Conservation (phyloP, 1,140 invertebrate genomes). For the Procambarus clarkii region DNA sequence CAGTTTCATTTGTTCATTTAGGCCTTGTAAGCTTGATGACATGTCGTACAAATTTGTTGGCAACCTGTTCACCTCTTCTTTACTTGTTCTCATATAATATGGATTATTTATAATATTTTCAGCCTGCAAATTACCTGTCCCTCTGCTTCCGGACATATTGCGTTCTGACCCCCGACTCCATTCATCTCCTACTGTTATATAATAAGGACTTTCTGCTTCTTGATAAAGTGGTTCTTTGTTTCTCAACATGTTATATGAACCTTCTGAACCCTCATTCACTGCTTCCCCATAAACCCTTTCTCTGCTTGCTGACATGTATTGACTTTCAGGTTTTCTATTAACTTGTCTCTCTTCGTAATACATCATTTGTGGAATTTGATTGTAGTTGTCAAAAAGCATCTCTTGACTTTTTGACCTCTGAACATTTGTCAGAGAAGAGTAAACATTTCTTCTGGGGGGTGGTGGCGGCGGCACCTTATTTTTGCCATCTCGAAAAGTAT, state of each 20-base stretch:
- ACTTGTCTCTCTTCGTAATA: neutral
- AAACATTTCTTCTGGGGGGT: conserved; percentile 13
- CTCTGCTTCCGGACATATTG: neutral
- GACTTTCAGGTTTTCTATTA: neutral
- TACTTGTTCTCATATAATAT: neutral
- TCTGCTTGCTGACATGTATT: neutral
- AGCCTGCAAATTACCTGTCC: neutral
- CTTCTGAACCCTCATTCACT: neutral
- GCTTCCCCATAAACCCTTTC: neutral
- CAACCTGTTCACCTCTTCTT: neutral
- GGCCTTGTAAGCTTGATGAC: conserved; percentile 1
- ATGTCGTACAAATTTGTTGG: neutral
- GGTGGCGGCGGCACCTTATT: neutral
- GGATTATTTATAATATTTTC: no score
- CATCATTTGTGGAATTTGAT: neutral
- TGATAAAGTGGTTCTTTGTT: neutral
- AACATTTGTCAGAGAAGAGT: neutral
- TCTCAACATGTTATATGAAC: neutral
- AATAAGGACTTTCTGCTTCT: neutral
- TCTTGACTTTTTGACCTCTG: conserved; percentile 16
- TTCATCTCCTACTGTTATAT: neutral
- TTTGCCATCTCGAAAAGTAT: neutral
- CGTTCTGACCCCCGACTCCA: neutral
- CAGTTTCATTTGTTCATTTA: neutral
- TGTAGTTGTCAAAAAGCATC: neutral